Base-by-base conservation (phyloP, 2,888 invertebrate genomes). In the Drosophila lacicola region DNA sequence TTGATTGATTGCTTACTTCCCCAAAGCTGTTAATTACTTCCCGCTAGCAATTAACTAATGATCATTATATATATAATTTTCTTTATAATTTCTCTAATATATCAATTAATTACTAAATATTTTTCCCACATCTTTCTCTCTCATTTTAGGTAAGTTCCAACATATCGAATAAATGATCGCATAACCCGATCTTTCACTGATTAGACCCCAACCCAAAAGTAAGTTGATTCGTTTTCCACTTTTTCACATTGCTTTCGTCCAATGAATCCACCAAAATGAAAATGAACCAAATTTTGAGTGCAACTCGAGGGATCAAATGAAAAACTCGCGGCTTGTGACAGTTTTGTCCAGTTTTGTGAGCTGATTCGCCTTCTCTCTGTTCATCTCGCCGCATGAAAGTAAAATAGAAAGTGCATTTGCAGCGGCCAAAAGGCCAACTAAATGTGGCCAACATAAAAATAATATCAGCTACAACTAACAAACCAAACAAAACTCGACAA, bases 91-190 rank as follows among this genome's bases (percentile, higher is more conserved):
- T 45, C 36, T 21, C 13, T 36, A 13, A 56, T 41, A 11, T 39
- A 60, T 69, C 56, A 60, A 80, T 71, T 50, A 68, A 62, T 66
- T 61, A 76, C 54, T 67, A 65, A 86, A 72, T 47, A 50, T 62
- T 64, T 73, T 36, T 71, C 13, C 45, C 29, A 29, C 29, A 29
- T 29, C 13, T 61, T 63, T 70, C 37, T 68, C 39, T 84, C 46
- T 88, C 74, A 13, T 85, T 85, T 74, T 61, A 85, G 84, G 84
- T 85, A 89, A 85, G 84, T 88, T 39, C 3, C 63, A n/a, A 25
- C 25, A 19, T 14, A 37, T 4, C 17, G 17, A 25, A 14, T 34
- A 25, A 34, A 19, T 11, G 36, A 37, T 19, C n/a, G 10, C 11
- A 21, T 41, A 41, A 21, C 6, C 25, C 25, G 14, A 57, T 78